Base-by-base conservation (phyloP, 2,797 vertebrate species). In the Cyclopterus lumpus region DNA sequence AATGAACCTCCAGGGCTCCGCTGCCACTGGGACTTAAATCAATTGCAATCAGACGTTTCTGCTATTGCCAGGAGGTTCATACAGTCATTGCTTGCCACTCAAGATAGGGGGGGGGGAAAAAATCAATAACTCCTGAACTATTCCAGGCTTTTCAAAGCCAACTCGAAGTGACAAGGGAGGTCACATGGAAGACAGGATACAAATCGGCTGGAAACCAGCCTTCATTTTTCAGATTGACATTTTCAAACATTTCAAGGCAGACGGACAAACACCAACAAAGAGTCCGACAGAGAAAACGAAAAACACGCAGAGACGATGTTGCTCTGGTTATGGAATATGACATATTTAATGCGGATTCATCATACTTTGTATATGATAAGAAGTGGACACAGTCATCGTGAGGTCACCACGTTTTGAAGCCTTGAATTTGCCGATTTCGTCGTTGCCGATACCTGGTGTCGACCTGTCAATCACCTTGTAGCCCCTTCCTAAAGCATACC, bases 21-120 rank as follows among this genome's bases (percentile, higher is more conserved):
- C 49, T 11, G 55, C 30, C 4, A 12, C 57, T 10, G 53, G 40
- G 82, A 71, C 51, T 62, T 22, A 12, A 85, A 90, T 88, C 81
- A 79, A 89, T 88, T 75, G 49, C 63, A 84, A 85, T 90, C 83
- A 82, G 58, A 76, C 67, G 67, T 86, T 86, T 83, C 62, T 69
- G 24, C 71, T 60, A 53, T 46, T 58, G 69, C 82, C 32, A 0
- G 67, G 6, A 49, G 16, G 44, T 2, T 64, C 70, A 81, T 38
- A 66, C 34, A 85, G 79, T 67, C 73, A 66, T 11, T 32, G 51
- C 68, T 60, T 54, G 60, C 36, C 51, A 30, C 60, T 80, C 24
- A 40, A 34, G 54, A 65, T 22, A n/a, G n/a, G 16, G 28, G 5
- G 26, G 32, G 0, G 42, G 46, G 18, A 63, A 74, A 58, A 74